Conservation (phyloP, 2,888 invertebrate genomes). For the Drosophila heteroneura region DNA sequence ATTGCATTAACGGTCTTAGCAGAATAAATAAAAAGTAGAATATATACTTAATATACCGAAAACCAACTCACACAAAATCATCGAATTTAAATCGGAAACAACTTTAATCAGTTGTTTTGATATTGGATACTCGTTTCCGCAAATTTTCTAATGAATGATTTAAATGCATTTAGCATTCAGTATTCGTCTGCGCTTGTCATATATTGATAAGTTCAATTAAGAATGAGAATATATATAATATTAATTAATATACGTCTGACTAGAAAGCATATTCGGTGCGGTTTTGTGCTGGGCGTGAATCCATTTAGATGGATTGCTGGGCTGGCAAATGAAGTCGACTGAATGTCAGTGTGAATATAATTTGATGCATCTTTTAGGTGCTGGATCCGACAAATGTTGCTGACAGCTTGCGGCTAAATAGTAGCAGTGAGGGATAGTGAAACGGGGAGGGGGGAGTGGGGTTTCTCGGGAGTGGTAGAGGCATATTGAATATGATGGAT, state of each 20-base stretch:
- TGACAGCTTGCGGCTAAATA: slow-evolving; percentile 51
- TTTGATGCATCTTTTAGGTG: slow-evolving; percentile 54
- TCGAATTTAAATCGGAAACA: neutral
- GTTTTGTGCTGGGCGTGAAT: slow-evolving; percentile 44
- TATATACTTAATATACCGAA: neutral
- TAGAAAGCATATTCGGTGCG: neutral
- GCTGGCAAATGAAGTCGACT: slow-evolving; percentile 33
- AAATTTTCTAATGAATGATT: neutral
- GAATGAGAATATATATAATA: neutral
- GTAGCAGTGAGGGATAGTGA: neutral
- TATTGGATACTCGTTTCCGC: neutral
- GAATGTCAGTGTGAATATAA: slow-evolving; percentile 44
- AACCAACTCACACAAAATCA: neutral
- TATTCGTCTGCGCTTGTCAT: slow-evolving; percentile 2
- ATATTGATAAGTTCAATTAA: slow-evolving; percentile 37
- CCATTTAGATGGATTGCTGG: slow-evolving; percentile 57
- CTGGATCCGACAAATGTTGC: slow-evolving; percentile 43
- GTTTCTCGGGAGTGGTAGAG: neutral
- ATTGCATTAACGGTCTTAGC: no score
- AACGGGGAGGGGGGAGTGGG: neutral
- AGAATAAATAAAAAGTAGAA: no score
- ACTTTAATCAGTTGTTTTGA: neutral
- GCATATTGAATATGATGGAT: slow-evolving; percentile 50
- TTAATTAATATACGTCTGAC: neutral
- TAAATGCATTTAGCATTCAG: slow-evolving; percentile 9